phyloP scores from a whole-genome alignment of 1,140 invertebrate species.

The Leptonema lineaticorne region DNA sequence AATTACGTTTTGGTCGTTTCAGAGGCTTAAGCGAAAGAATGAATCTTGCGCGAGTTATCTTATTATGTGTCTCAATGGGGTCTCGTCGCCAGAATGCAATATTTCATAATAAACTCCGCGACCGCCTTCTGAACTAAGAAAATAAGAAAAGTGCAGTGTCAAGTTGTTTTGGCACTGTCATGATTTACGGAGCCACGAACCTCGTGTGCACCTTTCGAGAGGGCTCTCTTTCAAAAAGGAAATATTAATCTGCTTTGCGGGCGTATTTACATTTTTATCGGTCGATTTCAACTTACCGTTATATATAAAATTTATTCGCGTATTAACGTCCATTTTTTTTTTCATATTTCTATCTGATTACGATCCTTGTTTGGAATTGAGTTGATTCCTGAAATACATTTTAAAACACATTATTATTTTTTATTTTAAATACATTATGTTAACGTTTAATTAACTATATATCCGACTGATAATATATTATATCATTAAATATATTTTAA shows the following conservation, averaged over 20 bases:
- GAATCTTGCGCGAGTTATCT: slow-evolving; percentile 10
- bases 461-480: too few species aligned
- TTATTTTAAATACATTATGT: too few species aligned
- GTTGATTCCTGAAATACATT: too few species aligned
- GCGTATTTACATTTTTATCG: neutral
- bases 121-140: slow-evolving; percentile 26
- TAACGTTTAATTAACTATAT: too few species aligned
- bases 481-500: too few species aligned
- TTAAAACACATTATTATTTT: too few species aligned
- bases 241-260: slow-evolving; percentile 7
- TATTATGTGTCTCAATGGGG: slow-evolving; percentile 21
- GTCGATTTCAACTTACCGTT: neutral
- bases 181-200: slow-evolving; percentile 49
- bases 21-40: neutral
- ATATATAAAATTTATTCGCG: too few species aligned
- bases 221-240: neutral
- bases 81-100: slow-evolving; percentile 46
- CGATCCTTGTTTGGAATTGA: too few species aligned
- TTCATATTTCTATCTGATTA: too few species aligned
- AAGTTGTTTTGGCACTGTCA: slow-evolving; percentile 48
- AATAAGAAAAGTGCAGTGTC: slow-evolving; percentile 40
- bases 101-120: slow-evolving; percentile 45
- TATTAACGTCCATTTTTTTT: too few species aligned
- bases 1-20: neutral
- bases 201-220: slow-evolving; percentile 14